Evolutionary conservation across 2,113 vertebrate genomes (phyloP).

Genomic region (Guaruba guarouba): DNA sequence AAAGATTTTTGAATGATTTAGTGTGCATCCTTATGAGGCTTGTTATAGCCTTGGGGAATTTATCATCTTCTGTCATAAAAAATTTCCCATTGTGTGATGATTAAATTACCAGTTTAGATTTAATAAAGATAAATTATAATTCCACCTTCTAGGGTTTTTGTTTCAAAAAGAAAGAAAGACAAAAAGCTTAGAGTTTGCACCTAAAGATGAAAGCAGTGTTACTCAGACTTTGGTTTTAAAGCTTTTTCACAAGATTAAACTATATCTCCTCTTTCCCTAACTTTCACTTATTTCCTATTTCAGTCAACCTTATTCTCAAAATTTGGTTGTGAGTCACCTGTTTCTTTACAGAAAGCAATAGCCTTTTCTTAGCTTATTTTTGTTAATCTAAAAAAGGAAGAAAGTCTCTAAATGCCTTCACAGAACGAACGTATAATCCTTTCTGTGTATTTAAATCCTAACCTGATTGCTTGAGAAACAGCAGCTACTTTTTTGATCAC

Average conservation of each 20-base stretch:
- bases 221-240: slow-evolving; percentile 26
- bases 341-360: not conserved
- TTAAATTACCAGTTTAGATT: not conserved
- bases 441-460: not conserved
- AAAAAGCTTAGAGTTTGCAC: not conserved
- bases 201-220: slow-evolving; percentile 23
- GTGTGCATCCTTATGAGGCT: not conserved
- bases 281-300: slow-evolving; percentile 4
- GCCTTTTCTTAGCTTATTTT: not conserved
- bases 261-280: not conserved
- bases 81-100: not conserved
- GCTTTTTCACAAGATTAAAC: not conserved
- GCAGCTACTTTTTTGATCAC: not conserved
- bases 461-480: not conserved
- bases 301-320: slow-evolving; percentile 18
- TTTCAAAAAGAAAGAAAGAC: not conserved
- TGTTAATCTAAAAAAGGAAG: not conserved
- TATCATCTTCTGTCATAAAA: not conserved
- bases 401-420: not conserved
- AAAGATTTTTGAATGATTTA: not conserved
- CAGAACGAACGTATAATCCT: not conserved
- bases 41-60: not conserved
- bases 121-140: not conserved
- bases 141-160: not conserved
- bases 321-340: slow-evolving; percentile 1